Conservation (phyloP, 2,888 invertebrate genomes). For the Trissolcus brochymenae region DNA sequence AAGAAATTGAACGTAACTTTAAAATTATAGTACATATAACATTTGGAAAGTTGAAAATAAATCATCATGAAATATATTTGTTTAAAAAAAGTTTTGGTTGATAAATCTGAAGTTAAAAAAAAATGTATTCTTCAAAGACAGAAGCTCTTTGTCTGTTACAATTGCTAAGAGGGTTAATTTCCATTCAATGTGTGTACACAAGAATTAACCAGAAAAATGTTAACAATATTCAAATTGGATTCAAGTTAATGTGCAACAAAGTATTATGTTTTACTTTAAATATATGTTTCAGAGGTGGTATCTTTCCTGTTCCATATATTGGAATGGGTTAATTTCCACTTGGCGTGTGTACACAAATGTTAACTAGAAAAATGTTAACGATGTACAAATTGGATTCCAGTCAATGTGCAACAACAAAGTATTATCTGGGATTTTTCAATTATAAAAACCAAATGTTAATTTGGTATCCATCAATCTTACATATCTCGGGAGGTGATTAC, state of each 20-base stretch:
- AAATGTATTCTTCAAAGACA: neutral
- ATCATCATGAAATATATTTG: neutral
- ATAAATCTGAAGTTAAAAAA: neutral
- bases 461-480: constrained; percentile 29
- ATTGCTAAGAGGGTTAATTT: too few relatives aligned
- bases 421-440: constrained; percentile 16
- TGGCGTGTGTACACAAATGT: too few relatives aligned
- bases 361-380: constrained; percentile 1
- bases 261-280: too few relatives aligned
- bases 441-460: constrained; percentile 26
- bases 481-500: constrained; percentile 23
- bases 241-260: too few relatives aligned
- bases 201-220: neutral
- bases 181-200: too few relatives aligned
- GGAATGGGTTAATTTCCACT: too few relatives aligned
- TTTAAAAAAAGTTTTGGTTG: neutral
- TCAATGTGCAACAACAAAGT: constrained; percentile 7
- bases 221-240: neutral
- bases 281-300: too few relatives aligned
- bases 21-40: too few relatives aligned
- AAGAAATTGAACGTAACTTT: too few relatives aligned
- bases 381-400: neutral
- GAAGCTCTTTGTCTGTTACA: too few relatives aligned
- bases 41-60: neutral
- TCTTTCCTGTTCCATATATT: too few relatives aligned